Percentiles rank a stretch among this genome's conserved stretches.
phyloP scores from a whole-genome alignment of 2,113 vertebrate genomes.

The Monopterus albus region DNA sequence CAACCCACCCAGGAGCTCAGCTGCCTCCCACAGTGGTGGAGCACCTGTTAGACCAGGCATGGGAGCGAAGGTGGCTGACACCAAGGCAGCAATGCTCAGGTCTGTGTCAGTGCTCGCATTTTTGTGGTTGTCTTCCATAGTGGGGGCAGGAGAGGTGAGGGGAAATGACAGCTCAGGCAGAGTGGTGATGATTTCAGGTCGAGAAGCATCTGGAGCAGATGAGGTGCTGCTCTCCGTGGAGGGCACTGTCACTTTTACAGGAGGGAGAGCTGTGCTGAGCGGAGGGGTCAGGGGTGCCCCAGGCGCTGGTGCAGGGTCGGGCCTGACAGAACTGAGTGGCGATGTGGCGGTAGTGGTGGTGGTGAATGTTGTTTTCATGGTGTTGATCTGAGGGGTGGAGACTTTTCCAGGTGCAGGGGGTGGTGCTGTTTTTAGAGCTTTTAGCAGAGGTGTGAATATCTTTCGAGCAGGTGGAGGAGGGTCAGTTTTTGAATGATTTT shows the following conservation, averaged over 20 bases:
- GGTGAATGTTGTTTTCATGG: constrained; percentile 35
- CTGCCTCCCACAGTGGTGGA: constrained; percentile 75
- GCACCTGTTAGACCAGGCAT: constrained; percentile 78
- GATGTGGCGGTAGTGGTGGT: constrained; percentile 12
- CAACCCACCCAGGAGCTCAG: constrained; percentile 74
- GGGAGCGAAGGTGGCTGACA: constrained; percentile 77
- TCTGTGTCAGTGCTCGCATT: constrained; percentile 43
- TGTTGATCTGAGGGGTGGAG: constrained; percentile 31
- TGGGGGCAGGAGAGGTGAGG: constrained; percentile 2
- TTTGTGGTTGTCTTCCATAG: constrained; percentile 22
- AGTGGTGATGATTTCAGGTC: constrained; percentile 17
- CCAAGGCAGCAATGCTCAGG: constrained; percentile 68
- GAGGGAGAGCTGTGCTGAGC: constrained; percentile 15
- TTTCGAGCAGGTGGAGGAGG: constrained; percentile 36
- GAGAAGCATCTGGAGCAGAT: constrained; percentile 18
- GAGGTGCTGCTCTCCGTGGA: constrained; percentile 44
- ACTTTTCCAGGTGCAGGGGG: constrained; percentile 61
- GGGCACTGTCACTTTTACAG: constrained; percentile 21
- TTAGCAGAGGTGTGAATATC: constrained; percentile 38
- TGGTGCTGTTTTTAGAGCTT: constrained; percentile 53
- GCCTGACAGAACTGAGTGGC: constrained; percentile 19
- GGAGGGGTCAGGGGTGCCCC: constrained; percentile 30
- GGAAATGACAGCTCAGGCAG: constrained; percentile 9
- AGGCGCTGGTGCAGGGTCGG: not conserved
- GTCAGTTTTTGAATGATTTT: constrained; percentile 47